Conservation (phyloP, 2,888 invertebrate genomes). For the Melolontha melolontha region DNA sequence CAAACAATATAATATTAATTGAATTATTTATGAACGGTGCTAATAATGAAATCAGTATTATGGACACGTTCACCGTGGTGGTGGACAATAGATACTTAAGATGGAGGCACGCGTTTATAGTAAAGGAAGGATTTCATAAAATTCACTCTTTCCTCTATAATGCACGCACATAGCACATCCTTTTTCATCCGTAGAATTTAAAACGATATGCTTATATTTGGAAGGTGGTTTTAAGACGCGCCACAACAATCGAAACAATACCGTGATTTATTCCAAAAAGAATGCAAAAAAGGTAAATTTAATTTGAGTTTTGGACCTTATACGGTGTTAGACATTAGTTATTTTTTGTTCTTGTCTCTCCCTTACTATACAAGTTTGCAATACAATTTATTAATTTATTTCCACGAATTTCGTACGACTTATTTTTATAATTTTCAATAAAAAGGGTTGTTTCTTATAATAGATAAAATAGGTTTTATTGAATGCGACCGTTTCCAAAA, state of each 20-base stretch:
- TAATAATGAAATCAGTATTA: slow-evolving; percentile 25
- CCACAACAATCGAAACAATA: background rate
- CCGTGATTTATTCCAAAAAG: slow-evolving; percentile 10
- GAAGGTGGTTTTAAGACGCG: slow-evolving; percentile 24
- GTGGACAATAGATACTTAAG: slow-evolving; percentile 32
- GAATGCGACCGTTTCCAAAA: no score
- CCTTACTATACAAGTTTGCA: no score
- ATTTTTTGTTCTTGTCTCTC: background rate
- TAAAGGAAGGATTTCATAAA: slow-evolving; percentile 29
- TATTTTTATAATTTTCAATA: no score
- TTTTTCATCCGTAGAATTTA: slow-evolving; percentile 25
- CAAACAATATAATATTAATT: slow-evolving; percentile 32
- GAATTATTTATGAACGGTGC: slow-evolving; percentile 35
- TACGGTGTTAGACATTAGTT: slow-evolving; percentile 17
- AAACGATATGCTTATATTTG: slow-evolving; percentile 30
- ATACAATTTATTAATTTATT: no score
- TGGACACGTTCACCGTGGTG: slow-evolving; percentile 19
- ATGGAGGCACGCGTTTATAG: slow-evolving; percentile 27
- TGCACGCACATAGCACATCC: slow-evolving; percentile 29
- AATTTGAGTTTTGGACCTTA: slow-evolving; percentile 22
- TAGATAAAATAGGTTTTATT: no score
- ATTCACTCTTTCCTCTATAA: slow-evolving; percentile 27
- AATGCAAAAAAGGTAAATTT: slow-evolving; percentile 19
- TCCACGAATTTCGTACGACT: no score
- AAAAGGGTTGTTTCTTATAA: no score